These are phyloP conservation scores for Ophion costatus DNA, from an alignment of 2,888 invertebrate species.

Conservation along the genomic window DNA sequence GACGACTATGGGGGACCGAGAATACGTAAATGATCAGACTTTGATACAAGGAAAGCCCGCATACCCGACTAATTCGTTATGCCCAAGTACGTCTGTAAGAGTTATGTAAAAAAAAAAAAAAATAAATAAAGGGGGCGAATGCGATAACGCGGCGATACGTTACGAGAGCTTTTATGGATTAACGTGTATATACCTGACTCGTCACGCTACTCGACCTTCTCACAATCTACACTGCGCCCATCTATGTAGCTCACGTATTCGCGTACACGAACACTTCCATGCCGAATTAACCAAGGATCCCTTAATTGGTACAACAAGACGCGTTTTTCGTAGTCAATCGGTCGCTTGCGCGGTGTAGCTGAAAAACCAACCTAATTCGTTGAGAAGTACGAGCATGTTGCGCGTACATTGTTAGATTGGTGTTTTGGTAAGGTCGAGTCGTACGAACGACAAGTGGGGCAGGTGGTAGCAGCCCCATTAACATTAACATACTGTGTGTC, in stretches of 20 bases:
- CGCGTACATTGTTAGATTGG: neutral
- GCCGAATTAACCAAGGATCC: neutral
- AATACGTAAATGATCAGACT: too few species aligned
- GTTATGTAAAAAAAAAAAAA: constrained; percentile 19
- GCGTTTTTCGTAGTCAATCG: neutral
- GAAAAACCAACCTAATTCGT: neutral
- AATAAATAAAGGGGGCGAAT: too few species aligned
- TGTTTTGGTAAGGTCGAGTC: constrained; percentile 32
- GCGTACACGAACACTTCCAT: neutral
- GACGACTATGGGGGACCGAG: too few species aligned
- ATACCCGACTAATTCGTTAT: constrained; percentile 76
- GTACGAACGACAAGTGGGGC: constrained; percentile 44
- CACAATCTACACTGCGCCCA: neutral
- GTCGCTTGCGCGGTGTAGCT: neutral
- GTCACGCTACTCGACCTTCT: constrained; percentile 47
- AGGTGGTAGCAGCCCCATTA: constrained; percentile 57
- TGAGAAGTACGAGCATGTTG: too few species aligned
- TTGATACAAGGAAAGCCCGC: constrained; percentile 24
- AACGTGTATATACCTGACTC: constrained; percentile 16
- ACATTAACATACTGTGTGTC: constrained; percentile 30
- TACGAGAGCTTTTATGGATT: constrained; percentile 29
- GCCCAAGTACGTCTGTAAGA: constrained; percentile 29
- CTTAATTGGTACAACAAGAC: neutral
- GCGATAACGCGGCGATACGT: constrained; percentile 20
- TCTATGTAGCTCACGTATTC: neutral